Base-by-base conservation (phyloP, 2,888 invertebrate genomes). In the Therioaphis trifolii region DNA sequence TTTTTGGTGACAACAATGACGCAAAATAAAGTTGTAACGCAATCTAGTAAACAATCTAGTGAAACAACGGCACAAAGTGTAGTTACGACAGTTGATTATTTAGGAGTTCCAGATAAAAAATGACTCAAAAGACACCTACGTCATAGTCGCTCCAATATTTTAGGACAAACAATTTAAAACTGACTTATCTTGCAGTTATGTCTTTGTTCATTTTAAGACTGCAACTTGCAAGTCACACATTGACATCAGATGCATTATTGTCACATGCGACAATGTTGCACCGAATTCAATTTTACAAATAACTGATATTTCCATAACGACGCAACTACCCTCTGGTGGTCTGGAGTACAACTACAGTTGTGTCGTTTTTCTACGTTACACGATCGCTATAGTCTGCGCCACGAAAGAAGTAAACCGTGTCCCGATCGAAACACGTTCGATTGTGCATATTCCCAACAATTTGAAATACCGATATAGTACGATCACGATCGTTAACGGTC, bases 251-350 rank as follows among this genome's bases (percentile, higher is more conserved):
- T 43, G 9, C 9, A 43, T 43, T 43, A 43, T 43, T 43, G 9
- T 9, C 9, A 43, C 43, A 9, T 9, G 9, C 4, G 4, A n/a
- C 58, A 24, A 58, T 58, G 58, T 58, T 58, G 55, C 58, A 58
- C 58, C 7, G 58, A 24, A 5, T 58, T 58, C n/a, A 2, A 58
- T 58, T 24, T 58, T 21, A 58, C 24, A 58, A 58, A 58, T 58
- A 58, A 58, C 58, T 58, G 58, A 58, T 58, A 58, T 58, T 58
- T 58, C 58, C 58, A 58, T n/a, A 24, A 58, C 58, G 58, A 58
- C 24, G 58, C 58, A 58, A 58, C 58, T 58, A n/a, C 58, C 58
- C n/a, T 58, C 58, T 58, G 58, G 9, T 7, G 9, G 58, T 58
- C 58, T 1, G n/a, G 18, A 58, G n/a, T 24, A 14, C 21, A 58